Percentiles rank a stretch among this genome's conserved stretches.
These are phyloP conservation scores for Dascillus cervinus DNA, from an alignment of 2,888 invertebrate genomes.

Conservation along the genomic window DNA sequence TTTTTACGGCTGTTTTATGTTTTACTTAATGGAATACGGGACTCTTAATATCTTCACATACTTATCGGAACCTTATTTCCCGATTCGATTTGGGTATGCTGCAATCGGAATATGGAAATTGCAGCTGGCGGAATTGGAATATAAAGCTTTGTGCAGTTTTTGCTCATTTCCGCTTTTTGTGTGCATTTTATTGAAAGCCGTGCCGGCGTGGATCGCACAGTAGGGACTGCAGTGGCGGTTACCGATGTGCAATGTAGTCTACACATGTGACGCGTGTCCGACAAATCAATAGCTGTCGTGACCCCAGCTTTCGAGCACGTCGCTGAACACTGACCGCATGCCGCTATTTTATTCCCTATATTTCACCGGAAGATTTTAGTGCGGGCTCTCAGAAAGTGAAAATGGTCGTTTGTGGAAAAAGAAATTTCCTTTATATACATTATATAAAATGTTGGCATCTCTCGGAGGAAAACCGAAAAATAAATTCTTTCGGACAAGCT, in stretches of 20 bases:
- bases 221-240: conserved; percentile 19
- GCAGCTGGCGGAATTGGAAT: too few relatives aligned
- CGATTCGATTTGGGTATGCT: too few relatives aligned
- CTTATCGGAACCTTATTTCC: too few relatives aligned
- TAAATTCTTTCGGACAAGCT: too few relatives aligned
- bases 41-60: too few relatives aligned
- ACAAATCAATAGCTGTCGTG: conserved; percentile 38
- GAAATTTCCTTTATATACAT: too few relatives aligned
- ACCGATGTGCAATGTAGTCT: conserved; percentile 32
- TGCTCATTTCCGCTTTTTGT: background rate
- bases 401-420: conserved; percentile 31
- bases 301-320: conserved; percentile 25
- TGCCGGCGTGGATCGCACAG: conserved; percentile 17
- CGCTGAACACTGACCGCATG: conserved; percentile 25
- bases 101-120: too few relatives aligned
- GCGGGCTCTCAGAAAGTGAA: conserved; percentile 32
- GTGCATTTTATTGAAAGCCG: conserved; percentile 10
- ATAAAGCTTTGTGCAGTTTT: background rate
- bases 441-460: too few relatives aligned
- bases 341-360: conserved; percentile 36
- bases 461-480: too few relatives aligned
- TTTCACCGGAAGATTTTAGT: conserved; percentile 32
- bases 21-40: too few relatives aligned
- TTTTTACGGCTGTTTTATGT: conserved; percentile 24
- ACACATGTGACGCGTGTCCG: conserved; percentile 37